Evolutionary conservation across 2,113 vertebrate species (phyloP).

Genomic region (Sinocyclocheilus grahami): DNA sequence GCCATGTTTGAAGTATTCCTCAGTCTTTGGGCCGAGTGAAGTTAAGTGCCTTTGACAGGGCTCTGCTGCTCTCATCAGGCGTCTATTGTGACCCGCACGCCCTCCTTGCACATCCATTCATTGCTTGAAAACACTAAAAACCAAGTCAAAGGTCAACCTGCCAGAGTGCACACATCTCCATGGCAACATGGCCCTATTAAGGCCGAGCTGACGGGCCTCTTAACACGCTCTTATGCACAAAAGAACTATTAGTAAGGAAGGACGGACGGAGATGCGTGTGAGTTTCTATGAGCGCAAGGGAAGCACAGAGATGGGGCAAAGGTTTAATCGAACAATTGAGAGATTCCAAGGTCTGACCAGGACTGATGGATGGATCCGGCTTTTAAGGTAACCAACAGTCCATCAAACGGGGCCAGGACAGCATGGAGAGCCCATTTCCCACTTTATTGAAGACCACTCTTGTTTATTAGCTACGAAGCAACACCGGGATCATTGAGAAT

Average conservation of each 20-base stretch:
- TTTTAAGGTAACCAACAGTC: slow-evolving; percentile 28
- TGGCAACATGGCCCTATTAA: slow-evolving; percentile 76
- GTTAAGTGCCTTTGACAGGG: slow-evolving; percentile 80
- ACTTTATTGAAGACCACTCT: slow-evolving; percentile 17
- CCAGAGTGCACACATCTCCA: slow-evolving; percentile 76
- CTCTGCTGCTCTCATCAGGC: slow-evolving; percentile 71
- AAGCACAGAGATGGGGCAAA: slow-evolving; percentile 7
- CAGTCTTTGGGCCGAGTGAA: slow-evolving; percentile 71
- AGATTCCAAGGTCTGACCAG: slow-evolving; percentile 1
- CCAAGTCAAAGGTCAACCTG: slow-evolving; percentile 81
- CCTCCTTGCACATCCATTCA: slow-evolving; percentile 75
- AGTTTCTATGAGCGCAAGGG: neutral
- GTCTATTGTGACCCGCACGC: slow-evolving; percentile 75
- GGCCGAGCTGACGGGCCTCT: slow-evolving; percentile 80
- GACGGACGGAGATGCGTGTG: slow-evolving; percentile 62
- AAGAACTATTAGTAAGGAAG: slow-evolving; percentile 81
- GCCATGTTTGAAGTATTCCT: slow-evolving; percentile 75
- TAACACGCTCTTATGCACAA: slow-evolving; percentile 81
- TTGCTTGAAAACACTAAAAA: slow-evolving; percentile 70
- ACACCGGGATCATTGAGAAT: neutral
- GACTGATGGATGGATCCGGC: slow-evolving; percentile 23
- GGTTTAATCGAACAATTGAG: slow-evolving; percentile 19
- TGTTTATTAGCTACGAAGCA: slow-evolving; percentile 12
- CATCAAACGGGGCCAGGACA: slow-evolving; percentile 19
- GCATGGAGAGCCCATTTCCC: slow-evolving; percentile 28